Evolutionary conservation across 2,888 invertebrate genomes (phyloP).

Genomic region (Agriopis leucophaearia): DNA sequence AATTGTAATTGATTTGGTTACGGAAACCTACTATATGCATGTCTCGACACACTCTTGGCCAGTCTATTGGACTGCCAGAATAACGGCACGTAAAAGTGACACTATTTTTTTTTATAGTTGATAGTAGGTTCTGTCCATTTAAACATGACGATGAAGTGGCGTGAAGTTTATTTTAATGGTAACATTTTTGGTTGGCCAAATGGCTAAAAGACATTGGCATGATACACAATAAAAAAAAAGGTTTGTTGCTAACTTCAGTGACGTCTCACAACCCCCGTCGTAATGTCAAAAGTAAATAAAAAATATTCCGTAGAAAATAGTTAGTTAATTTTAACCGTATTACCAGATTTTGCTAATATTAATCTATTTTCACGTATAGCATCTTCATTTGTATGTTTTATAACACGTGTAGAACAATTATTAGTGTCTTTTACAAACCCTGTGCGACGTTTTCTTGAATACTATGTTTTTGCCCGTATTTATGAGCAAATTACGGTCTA

Average conservation of each 20-base stretch:
- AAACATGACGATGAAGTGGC: not conserved
- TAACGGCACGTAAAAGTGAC: too few species aligned
- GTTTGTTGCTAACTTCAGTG: conserved; percentile 59
- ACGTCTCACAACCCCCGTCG: conserved; percentile 64
- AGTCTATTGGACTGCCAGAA: too few species aligned
- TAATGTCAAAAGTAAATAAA: conserved; percentile 83
- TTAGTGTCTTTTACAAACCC: conserved; percentile 59
- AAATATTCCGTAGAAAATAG: conserved; percentile 53
- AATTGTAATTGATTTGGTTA: too few species aligned
- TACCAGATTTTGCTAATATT: conserved; percentile 62
- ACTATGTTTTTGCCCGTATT: conserved; percentile 66
- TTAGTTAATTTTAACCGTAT: conserved; percentile 45
- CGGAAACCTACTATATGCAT: too few species aligned
- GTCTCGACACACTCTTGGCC: too few species aligned
- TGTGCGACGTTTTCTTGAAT: conserved; percentile 65
- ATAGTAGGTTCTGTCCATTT: too few species aligned
- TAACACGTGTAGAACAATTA: conserved; percentile 50
- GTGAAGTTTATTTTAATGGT: conserved; percentile 25
- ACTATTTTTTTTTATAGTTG: too few species aligned
- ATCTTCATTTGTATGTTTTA: conserved; percentile 57
- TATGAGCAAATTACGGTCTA: conserved; percentile 69
- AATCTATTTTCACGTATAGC: conserved; percentile 63
- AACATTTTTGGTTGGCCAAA: conserved; percentile 33
- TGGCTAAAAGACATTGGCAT: conserved; percentile 10
- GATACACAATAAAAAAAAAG: not conserved